Evolutionary conservation across 1,140 invertebrate species (phyloP), one percentile per base, ranked within the genome.

Genomic region (Aphaenogaster rudis): DNA sequence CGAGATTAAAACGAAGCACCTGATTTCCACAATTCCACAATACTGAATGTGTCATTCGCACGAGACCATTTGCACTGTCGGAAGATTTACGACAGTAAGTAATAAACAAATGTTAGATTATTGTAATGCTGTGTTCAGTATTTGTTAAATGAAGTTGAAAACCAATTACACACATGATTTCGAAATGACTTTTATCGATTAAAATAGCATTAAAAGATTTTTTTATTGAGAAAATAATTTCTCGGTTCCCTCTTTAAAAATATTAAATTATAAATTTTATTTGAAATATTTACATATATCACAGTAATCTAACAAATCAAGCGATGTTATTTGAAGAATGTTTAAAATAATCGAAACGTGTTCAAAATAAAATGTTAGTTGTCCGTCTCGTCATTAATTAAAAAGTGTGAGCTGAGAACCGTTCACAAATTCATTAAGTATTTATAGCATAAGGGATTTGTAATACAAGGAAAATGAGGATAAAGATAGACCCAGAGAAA

Each of bases 11-110:
- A 28, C 15, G 36, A 54, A 42, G 13, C 13, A 28, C 17, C 63
- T 67, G 36, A 81, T 81, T 42, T 69, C 8, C 36, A 81, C 11
- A 54, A 15, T 33, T 77, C 13, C 6, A 33, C 59, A 64, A 64
- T 33, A 45, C 13, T 8, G n/a, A 45, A 64, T 3, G 28, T 79
- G 28, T 79, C 5, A 71, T 69, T 69, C 21, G 7, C 6, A 9
- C 17, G 17, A 39, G 3, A 42, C 3, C 50, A 64, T 4, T 50
- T 3, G n/a, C 36, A 54, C 21, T 17, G 13, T 71, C 9, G 4
- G 0, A 67, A 52, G 8, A n/a, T 39, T 69, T 36, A 36, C 3
- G 6, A 74, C 36, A 39, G 17, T 66, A 39, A 64, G 17, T 66
- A 39, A 64, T 11, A 50, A 79, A 78, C 59, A 48, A 61, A 5